Conservation (phyloP, 2,797 vertebrate species). For the Cuniculus paca region DNA sequence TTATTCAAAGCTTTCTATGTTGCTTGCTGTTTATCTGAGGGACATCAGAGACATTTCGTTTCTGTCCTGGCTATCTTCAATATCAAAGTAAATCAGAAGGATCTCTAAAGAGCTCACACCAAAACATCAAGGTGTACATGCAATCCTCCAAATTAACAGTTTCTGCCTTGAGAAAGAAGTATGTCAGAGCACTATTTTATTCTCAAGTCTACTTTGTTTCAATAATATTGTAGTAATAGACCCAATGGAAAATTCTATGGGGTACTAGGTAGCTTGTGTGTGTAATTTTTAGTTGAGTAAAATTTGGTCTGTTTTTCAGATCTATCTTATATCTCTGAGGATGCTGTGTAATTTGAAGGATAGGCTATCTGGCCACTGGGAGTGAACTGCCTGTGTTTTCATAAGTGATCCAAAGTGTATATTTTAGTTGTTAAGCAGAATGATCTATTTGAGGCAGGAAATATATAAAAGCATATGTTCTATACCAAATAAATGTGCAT, state of each 20-base stretch:
- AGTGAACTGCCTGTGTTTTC: neutral
- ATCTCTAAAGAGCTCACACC: neutral
- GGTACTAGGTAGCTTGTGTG: slow-evolving; percentile 63
- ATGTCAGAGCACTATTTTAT: slow-evolving; percentile 35
- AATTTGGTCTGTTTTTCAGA: slow-evolving; percentile 52
- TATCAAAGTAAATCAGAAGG: neutral
- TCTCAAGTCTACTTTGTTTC: slow-evolving; percentile 49
- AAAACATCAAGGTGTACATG: neutral
- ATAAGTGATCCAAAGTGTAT: neutral
- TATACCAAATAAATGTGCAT: slow-evolving; percentile 46
- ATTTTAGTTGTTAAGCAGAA: neutral
- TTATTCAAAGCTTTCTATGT: neutral
- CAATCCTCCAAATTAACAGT: slow-evolving; percentile 13
- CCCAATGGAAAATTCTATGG: slow-evolving; percentile 60
- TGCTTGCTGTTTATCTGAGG: neutral
- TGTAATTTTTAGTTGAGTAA: slow-evolving; percentile 72
- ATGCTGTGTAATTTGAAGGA: neutral
- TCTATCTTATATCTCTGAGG: slow-evolving; percentile 10
- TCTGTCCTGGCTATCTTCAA: neutral
- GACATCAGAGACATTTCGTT: neutral
- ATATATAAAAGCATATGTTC: neutral
- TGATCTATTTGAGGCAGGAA: neutral
- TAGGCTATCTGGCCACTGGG: fast-evolving
- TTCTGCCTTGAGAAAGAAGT: slow-evolving; percentile 25
- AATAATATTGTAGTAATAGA: slow-evolving; percentile 36